Evolutionary conservation across 2,888 invertebrate genomes (phyloP).

Genomic region (Cremastinae sp.): DNA sequence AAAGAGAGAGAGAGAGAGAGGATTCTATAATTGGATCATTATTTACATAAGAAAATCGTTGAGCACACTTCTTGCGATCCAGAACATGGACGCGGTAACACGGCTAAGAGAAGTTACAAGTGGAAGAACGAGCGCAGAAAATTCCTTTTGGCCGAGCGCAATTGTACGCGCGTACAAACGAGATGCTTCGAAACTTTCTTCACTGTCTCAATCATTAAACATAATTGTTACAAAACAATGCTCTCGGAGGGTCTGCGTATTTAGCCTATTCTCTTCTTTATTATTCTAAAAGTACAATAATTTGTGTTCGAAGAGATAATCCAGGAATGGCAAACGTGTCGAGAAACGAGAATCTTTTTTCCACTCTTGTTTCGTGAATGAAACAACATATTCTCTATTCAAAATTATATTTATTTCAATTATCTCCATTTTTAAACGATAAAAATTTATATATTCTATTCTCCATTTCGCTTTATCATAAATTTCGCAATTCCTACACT

Average conservation of each 20-base stretch:
- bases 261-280: constrained; percentile 6
- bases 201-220: constrained; percentile 43
- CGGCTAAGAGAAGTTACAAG: constrained; percentile 45
- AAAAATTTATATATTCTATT: no score
- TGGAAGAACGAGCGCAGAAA: constrained; percentile 35
- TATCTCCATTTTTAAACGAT: no score
- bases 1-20: constrained; percentile 28
- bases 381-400: no score
- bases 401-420: no score
- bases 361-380: not conserved
- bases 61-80: constrained; percentile 49
- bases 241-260: not conserved
- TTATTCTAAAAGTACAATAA: constrained; percentile 14
- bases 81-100: constrained; percentile 37
- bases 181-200: constrained; percentile 27
- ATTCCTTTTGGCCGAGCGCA: constrained; percentile 32
- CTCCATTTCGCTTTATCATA: no score
- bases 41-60: constrained; percentile 60
- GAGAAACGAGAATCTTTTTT: not conserved
- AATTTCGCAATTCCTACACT: no score
- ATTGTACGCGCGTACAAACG: constrained; percentile 22
- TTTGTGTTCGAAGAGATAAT: constrained; percentile 14
- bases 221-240: constrained; percentile 55
- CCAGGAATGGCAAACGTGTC: constrained; percentile 1
- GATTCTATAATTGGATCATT: constrained; percentile 62